Evolutionary conservation across 2,113 vertebrate genomes (phyloP), one percentile per base, ranked within the genome.

Genomic region (Pseudonaja textilis): DNA sequence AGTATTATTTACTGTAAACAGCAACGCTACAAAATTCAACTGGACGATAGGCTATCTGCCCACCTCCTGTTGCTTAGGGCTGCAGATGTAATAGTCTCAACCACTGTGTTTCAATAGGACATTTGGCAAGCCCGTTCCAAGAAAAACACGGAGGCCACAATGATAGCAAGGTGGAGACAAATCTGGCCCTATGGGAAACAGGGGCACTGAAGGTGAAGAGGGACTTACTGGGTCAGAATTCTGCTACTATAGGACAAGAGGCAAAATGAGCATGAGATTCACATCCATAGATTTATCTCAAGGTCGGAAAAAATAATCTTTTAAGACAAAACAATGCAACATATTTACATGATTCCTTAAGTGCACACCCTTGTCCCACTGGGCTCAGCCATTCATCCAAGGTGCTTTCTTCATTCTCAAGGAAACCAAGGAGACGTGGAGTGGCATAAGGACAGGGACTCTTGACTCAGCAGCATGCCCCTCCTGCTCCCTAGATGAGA

Each of bases 301-400:
- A 95, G 96, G 96, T 9, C 96, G 96, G 96, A 96, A 50, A n/a
- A 97, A 97, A 97, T 94, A 97, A 64, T 54, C 95, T 96, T 96
- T 97, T 97, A 94, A 97, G 74, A 96, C 96, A 96, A 98, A 97
- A 97, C 96, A 97, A 96, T 86, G 97, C 97, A 97, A 97, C 96
- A 42, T 98, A 98, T 98, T 97, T 98, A 98, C 98, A 98, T 93
- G 97, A 97, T 97, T 98, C 97, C 96, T 89, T 96, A 98, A 99
- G 98, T 98, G 99, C 98, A 99, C 99, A 98, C 98, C 97, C 96
- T 98, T 98, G 98, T 98, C 98, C 97, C 98, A 96, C 23, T 98
- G 92, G 64, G 64, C 90, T 95, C 52, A 94, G 97, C 97, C 97
- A 97, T 95, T 96, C 98, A 97, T 97, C 97, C 97, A 98, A 98